These are phyloP conservation scores for Tetramorium bicarinatum DNA, from an alignment of 2,888 invertebrate species.

Conservation along the genomic window DNA sequence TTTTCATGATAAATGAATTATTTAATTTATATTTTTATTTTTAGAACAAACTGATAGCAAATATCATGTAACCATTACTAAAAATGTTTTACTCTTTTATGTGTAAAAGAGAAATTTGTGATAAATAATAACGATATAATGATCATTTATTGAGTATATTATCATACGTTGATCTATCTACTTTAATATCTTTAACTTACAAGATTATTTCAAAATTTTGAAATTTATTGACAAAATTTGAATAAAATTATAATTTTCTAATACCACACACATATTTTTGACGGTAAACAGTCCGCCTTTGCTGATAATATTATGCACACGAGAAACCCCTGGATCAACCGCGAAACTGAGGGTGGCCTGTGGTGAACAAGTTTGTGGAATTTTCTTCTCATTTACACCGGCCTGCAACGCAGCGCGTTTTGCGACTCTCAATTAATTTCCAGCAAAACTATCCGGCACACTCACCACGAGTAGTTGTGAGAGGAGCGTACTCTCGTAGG, in stretches of 20 bases:
- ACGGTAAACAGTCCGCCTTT: neutral
- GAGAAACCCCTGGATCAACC: constrained; percentile 11
- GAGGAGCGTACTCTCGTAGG: neutral
- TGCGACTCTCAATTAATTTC: constrained; percentile 41
- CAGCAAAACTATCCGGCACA: constrained; percentile 20
- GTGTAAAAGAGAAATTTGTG: neutral
- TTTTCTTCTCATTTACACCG: constrained; percentile 42
- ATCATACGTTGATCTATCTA: neutral
- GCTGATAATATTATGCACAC: neutral
- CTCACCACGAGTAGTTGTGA: neutral
- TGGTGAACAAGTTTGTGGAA: constrained; percentile 33
- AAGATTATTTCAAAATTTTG: neutral
- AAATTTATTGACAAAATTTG: constrained; percentile 1
- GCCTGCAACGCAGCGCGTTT: constrained; percentile 8
- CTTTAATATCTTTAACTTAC: neutral
- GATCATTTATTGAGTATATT: neutral
- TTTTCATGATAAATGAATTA: neutral
- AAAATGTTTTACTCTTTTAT: neutral
- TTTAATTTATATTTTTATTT: constrained; percentile 8
- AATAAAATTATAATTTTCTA: neutral
- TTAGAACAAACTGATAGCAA: neutral
- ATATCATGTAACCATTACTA: neutral
- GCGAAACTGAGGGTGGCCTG: neutral
- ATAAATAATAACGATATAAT: neutral
- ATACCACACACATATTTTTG: neutral